Conservation (phyloP, 2,888 invertebrate genomes). For the Caenorhabditis wallacei region DNA sequence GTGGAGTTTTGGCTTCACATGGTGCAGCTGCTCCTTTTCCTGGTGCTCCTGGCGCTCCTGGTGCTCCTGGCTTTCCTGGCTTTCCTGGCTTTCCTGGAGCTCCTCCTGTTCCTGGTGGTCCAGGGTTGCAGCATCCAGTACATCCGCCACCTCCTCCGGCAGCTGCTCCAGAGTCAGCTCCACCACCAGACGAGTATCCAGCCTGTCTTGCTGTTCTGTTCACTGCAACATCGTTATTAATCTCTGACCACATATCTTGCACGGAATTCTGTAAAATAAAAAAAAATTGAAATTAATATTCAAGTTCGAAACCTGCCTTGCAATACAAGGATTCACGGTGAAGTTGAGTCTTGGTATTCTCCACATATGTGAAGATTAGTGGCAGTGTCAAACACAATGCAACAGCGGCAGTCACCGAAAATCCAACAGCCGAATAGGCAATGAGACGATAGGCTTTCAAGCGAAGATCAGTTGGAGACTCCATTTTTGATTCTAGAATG, state of each 20-base stretch:
- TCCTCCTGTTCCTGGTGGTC: constrained; percentile 59
- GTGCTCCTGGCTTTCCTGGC: constrained; percentile 64
- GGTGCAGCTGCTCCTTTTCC: constrained; percentile 63
- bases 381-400: constrained; percentile 36
- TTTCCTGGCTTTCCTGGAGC: constrained; percentile 53
- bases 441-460: constrained; percentile 38
- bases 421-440: constrained; percentile 42
- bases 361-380: constrained; percentile 37
- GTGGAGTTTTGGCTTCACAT: constrained; percentile 56
- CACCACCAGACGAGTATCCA: constrained; percentile 31
- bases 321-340: constrained; percentile 34
- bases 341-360: constrained; percentile 40
- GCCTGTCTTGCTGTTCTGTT: constrained; percentile 50
- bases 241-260: constrained; percentile 45
- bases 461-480: constrained; percentile 48
- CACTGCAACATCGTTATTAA: neutral
- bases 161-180: constrained; percentile 34
- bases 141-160: constrained; percentile 37
- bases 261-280: constrained; percentile 30
- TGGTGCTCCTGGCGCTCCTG: constrained; percentile 86
- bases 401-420: constrained; percentile 40
- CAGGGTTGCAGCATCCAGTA: constrained; percentile 53
- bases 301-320: constrained; percentile 10
- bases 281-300: no score
- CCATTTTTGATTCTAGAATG: constrained; percentile 42